These are phyloP conservation scores for Dioctria rufipes DNA, from an alignment of 2,888 invertebrate species.

Conservation along the genomic window DNA sequence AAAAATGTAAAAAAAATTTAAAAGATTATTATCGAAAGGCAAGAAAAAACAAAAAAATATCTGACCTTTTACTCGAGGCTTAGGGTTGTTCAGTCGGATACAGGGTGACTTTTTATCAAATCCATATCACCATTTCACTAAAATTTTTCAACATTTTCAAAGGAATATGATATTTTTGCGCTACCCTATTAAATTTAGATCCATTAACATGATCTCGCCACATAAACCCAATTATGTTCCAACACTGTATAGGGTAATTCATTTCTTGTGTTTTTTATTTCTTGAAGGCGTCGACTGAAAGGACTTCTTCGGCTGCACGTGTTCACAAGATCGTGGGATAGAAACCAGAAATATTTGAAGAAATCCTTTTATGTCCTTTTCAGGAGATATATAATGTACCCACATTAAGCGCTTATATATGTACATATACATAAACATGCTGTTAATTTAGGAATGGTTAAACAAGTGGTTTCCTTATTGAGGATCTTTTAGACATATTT, in stretches of 20 bases:
- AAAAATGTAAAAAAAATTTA: conserved; percentile 9
- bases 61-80: conserved; percentile 21
- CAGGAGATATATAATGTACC: conserved; percentile 14
- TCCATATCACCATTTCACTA: too few relatives aligned
- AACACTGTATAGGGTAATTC: conserved; percentile 10
- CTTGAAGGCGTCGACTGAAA: conserved; percentile 13
- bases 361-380: conserved; percentile 16
- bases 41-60: conserved; percentile 5
- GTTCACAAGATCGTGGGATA: conserved; percentile 30
- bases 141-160: too few relatives aligned
- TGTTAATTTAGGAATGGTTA: too few relatives aligned
- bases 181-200: conserved; percentile 10
- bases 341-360: conserved; percentile 15
- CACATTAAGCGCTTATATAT: background rate
- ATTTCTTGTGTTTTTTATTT: conserved; percentile 30
- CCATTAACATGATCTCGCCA: conserved; percentile 42
- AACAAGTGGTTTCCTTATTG: too few relatives aligned
- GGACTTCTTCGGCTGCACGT: conserved; percentile 27
- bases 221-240: conserved; percentile 11
- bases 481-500: too few relatives aligned
- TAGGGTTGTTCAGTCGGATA: conserved; percentile 2
- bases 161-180: background rate
- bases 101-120: background rate
- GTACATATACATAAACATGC: too few relatives aligned
- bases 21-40: conserved; percentile 23